Conservation (phyloP, 2,797 vertebrate genomes). For the Peromyscus nudipes region DNA sequence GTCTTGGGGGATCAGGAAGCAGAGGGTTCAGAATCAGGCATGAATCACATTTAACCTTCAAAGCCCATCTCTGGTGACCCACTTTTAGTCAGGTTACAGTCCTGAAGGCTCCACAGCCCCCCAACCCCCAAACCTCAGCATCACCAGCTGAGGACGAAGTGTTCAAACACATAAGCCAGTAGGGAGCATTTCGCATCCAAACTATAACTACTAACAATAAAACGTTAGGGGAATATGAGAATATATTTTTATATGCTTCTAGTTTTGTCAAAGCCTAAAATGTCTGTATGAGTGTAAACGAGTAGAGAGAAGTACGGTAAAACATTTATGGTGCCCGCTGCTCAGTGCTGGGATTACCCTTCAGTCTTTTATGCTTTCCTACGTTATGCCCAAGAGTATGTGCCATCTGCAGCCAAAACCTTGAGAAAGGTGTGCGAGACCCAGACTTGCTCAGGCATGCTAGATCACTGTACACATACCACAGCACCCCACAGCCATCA, state of each 20-base stretch:
- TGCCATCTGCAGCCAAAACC: not conserved
- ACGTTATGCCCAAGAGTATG: not conserved
- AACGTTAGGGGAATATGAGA: not conserved
- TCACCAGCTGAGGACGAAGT: not conserved
- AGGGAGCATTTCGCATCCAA: not conserved
- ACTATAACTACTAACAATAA: not conserved
- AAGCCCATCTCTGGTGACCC: not conserved
- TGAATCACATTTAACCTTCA: not conserved
- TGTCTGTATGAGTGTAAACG: not conserved
- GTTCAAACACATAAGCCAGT: not conserved
- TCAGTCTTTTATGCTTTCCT: not conserved
- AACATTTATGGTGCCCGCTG: not conserved
- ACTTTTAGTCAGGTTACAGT: not conserved
- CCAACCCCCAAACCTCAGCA: not conserved
- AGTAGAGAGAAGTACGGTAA: not conserved
- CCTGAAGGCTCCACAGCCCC: not conserved
- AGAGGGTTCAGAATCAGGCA: not conserved
- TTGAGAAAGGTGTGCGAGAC: not conserved
- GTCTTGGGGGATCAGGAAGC: not conserved
- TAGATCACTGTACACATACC: fast-evolving
- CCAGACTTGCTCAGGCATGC: not conserved
- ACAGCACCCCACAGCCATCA: fast-evolving
- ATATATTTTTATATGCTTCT: conserved; percentile 7
- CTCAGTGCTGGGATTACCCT: not conserved
- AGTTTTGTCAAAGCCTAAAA: not conserved